A percentile compares a stretch with the other conserved stretches of the same genome.
phyloP scores from a whole-genome alignment of 2,888 invertebrate genomes.

The Mimumesa dahlbomi region DNA sequence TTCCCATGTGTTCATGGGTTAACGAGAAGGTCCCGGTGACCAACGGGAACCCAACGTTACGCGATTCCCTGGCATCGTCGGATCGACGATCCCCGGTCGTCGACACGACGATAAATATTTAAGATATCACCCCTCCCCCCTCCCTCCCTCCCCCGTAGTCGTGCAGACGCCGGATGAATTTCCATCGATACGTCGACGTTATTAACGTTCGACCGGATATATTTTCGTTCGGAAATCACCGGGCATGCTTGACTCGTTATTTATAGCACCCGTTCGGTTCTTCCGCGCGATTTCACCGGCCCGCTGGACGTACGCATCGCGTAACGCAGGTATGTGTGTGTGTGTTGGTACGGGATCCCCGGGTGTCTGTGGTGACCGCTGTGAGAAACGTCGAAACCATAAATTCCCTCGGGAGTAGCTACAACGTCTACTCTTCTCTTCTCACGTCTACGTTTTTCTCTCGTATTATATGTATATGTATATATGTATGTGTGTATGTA shows the following conservation, averaged over 20 bases:
- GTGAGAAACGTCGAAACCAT: conserved; percentile 62
- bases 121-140: too few species aligned
- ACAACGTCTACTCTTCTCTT: conserved; percentile 28
- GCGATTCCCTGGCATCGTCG: too few species aligned
- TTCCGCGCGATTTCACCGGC: conserved; percentile 31
- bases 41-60: too few species aligned
- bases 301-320: background rate
- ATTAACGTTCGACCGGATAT: conserved; percentile 4
- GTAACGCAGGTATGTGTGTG: conserved; percentile 36
- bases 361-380: conserved; percentile 43
- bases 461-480: too few species aligned
- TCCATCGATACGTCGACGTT: conserved; percentile 17
- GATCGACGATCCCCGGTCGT: conserved; percentile 15
- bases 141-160: conserved; percentile 7
- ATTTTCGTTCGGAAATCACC: background rate
- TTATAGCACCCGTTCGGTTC: conserved; percentile 31
- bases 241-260: conserved; percentile 13
- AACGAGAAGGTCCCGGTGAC: too few species aligned
- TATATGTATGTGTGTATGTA: too few species aligned
- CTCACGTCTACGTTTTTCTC: too few species aligned
- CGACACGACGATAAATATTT: conserved; percentile 27
- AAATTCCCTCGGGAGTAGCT: conserved; percentile 55
- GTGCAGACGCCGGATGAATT: conserved; percentile 19
- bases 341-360: too few species aligned
- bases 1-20: too few species aligned